Base-by-base conservation (phyloP, 92 coral and sea anemone species). In the Umimayanthus kanabou region DNA sequence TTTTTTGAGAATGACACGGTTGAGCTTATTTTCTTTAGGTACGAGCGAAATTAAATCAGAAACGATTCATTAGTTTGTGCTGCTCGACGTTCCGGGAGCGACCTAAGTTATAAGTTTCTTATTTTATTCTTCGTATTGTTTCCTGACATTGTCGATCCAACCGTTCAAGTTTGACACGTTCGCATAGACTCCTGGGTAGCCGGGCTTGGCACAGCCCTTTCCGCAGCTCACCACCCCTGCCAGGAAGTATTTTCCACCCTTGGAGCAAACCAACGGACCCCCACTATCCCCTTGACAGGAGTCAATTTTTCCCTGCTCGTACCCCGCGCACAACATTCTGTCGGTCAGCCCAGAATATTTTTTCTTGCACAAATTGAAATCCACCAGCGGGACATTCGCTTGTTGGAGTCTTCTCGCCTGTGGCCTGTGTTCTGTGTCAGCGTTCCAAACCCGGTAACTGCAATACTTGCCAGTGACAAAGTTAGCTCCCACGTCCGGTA, bases 251-350 rank as follows among this genome's bases (percentile, higher is more conserved):
- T 90, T 92, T 77, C 89, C 86, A 33, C 73, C 87, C 84, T 61
- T 29, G 14, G 78, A 81, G 74, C 94, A 92, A 77, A 90, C 90
- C 87, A 92, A 61, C 23, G 94, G 94, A 30, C 94, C 94, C 76
- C 94, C 94, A 73, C 94, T 92, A 79, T 92, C 94, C 55, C 94
- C 94, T 87, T 92, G 91, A 53, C 94, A 92, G 15, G 94, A 61
- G 66, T 92, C 94, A 18, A 87, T 83, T 77, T 71, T 58, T 37
- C 94, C 94, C 25, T 79, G 26, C 0, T 72, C 84, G 85, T 89
- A 92, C 65, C 94, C 94, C 39, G 94, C 94, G 47, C 94, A 92
- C 78, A 92, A 9, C 90, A 76, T 92, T 80, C 49, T 55, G 39
- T 47, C 58, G 9, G 91, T 42, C 13, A 92, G 1, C 20, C 82